Conservation (phyloP, 2,888 invertebrate genomes). For the Stenoptilia bipunctidactyla region DNA sequence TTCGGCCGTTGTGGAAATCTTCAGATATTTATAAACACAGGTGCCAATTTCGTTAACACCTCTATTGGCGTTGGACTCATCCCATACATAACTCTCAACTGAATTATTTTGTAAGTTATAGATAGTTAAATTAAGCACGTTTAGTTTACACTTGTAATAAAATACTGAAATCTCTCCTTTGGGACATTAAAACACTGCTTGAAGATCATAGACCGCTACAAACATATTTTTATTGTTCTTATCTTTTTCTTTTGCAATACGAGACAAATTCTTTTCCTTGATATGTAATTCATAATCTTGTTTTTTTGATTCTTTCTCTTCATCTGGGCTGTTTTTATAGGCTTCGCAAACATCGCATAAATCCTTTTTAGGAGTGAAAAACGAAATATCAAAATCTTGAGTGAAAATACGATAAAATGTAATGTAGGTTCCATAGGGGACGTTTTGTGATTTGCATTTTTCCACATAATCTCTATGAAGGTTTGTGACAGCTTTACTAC, state of each 20-base stretch:
- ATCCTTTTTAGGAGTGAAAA: too few species aligned
- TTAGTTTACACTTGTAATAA: slow-evolving; percentile 25
- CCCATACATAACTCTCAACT: slow-evolving; percentile 26
- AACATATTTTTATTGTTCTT: slow-evolving; percentile 14
- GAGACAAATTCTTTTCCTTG: slow-evolving; percentile 17
- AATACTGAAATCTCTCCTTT: slow-evolving; percentile 23
- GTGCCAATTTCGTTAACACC: slow-evolving; percentile 25
- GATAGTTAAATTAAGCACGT: slow-evolving; percentile 23
- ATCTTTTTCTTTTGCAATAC: slow-evolving; percentile 17
- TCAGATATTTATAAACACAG: neutral
- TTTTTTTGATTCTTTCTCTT: slow-evolving; percentile 19
- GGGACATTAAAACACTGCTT: slow-evolving; percentile 25
- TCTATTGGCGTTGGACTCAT: slow-evolving; percentile 25
- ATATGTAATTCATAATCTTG: slow-evolving; percentile 15
- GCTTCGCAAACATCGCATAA: too few species aligned
- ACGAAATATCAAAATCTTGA: too few species aligned
- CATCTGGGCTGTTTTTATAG: slow-evolving; percentile 2
- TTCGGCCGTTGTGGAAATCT: too few species aligned
- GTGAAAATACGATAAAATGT: too few species aligned
- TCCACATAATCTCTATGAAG: too few species aligned
- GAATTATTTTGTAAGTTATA: slow-evolving; percentile 19
- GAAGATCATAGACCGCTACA: slow-evolving; percentile 21
- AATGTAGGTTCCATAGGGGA: too few species aligned
- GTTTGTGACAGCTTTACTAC: too few species aligned
- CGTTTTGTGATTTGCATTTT: too few species aligned